Evolutionary conservation across 2,888 invertebrate genomes (phyloP).

Genomic region (Chelonus formosanus): DNA sequence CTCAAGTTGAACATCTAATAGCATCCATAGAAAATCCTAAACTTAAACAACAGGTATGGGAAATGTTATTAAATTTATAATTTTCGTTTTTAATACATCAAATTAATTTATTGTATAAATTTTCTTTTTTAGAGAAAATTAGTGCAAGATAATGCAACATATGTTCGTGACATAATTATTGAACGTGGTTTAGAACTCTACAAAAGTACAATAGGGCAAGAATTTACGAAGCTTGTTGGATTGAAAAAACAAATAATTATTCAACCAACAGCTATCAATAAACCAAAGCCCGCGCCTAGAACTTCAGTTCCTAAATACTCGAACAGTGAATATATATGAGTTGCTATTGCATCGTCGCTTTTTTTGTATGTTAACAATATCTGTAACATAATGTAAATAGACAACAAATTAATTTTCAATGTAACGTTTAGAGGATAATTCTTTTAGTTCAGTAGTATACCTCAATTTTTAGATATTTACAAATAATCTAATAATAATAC

Average conservation of each 20-base stretch:
- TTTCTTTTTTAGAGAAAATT: conserved; percentile 69
- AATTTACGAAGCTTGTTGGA: conserved; percentile 52
- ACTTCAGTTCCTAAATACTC: conserved; percentile 75
- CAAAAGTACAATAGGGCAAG: conserved; percentile 55
- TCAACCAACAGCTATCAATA: conserved; percentile 68
- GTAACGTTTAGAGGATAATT: too few species aligned
- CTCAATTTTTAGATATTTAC: neutral
- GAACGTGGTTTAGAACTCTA: conserved; percentile 59
- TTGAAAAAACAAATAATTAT: conserved; percentile 69
- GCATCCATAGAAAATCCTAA: conserved; percentile 68
- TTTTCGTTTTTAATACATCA: neutral
- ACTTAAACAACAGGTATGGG: conserved; percentile 67
- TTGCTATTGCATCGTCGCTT: neutral
- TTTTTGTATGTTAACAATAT: neutral
- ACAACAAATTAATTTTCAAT: neutral
- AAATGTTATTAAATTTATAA: neutral
- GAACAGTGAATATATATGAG: conserved; percentile 70
- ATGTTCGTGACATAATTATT: conserved; percentile 70
- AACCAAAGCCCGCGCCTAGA: conserved; percentile 69
- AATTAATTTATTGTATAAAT: too few species aligned
- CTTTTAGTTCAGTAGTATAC: too few species aligned
- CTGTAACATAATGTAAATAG: conserved; percentile 17
- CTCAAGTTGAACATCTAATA: conserved; percentile 75
- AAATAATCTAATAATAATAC: conserved; percentile 19
- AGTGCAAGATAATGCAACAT: conserved; percentile 74